Evolutionary conservation across 2,113 vertebrate species (phyloP), one percentile per base, ranked within the genome.

Genomic region (Oncorhynchus gorbuscha): DNA sequence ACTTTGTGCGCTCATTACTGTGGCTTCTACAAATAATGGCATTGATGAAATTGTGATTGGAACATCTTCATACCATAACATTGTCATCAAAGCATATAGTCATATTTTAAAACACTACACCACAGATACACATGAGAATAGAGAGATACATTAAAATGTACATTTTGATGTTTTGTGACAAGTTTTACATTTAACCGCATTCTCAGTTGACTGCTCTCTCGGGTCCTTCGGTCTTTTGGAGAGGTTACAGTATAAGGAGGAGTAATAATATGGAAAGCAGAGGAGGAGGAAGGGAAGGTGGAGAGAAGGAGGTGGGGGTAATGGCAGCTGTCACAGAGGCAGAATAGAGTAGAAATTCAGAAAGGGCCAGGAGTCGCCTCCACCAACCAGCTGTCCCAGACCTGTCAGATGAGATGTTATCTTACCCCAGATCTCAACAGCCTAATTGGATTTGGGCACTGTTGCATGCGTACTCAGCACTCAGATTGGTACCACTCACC

Each of bases 251-350:
- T 32, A 32, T 32, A 30, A 30, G 30, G 32, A 32, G 32, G 74
- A 74, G 73, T 85, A 84, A 87, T 83, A 87, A 86, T 82, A 79
- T 81, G 81, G 81, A 86, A 83, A 82, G 76, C 59, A 71, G 71
- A 76, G 83, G 64, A 81, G 85, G 85, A 85, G 82, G 79, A 84
- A 80, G 84, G 71, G 45, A 20, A 18, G 66, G 66, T 16, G 18
- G 16, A 14, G 24, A 32, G 24, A 24, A 18, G 35, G 35, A 7
- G 20, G 72, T 35, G 76, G 61, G 69, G 78, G 74, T 48, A 3
- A 22, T 83, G 89, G 86, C 88, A 91, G 90, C 88, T 90, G 89
- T 88, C 87, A 88, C 81, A 77, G 80, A 88, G 79, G 75, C 76
- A 85, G 81, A 87, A 78, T 80, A 83, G 84, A 80, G 72, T n/a